phyloP scores from a whole-genome alignment of 2,113 vertebrate genomes.

The Alexandromys fortis region DNA sequence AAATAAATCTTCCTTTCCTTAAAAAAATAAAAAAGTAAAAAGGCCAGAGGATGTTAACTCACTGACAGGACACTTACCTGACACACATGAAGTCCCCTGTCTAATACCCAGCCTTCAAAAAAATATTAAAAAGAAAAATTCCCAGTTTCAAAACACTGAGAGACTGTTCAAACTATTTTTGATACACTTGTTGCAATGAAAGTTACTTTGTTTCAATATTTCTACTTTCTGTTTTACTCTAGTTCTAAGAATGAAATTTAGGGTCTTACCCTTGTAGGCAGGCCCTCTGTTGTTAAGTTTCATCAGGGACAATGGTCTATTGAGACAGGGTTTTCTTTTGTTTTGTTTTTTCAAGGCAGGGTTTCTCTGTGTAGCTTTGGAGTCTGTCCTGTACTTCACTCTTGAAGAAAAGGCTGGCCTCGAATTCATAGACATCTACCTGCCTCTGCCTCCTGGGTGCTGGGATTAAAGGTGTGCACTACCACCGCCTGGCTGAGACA shows the following conservation, averaged over 20 bases:
- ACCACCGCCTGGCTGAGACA: background rate
- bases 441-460: no score
- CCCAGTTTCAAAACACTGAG: background rate
- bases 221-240: constrained; percentile 27
- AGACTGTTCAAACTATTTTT: background rate
- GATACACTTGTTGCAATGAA: background rate
- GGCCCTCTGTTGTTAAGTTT: background rate
- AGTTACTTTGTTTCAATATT: background rate
- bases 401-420: no score
- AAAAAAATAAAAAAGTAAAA: no score
- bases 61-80: background rate
- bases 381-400: no score
- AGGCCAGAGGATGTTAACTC: background rate
- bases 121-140: background rate
- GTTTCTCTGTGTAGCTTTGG: no score
- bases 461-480: no score
- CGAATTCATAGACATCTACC: no score
- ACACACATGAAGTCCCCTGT: background rate
- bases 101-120: background rate
- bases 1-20: background rate
- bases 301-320: background rate
- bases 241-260: background rate
- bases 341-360: background rate
- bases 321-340: background rate
- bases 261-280: background rate